Conservation (phyloP, 2,888 invertebrate species). For the Aporophyla nigra region DNA sequence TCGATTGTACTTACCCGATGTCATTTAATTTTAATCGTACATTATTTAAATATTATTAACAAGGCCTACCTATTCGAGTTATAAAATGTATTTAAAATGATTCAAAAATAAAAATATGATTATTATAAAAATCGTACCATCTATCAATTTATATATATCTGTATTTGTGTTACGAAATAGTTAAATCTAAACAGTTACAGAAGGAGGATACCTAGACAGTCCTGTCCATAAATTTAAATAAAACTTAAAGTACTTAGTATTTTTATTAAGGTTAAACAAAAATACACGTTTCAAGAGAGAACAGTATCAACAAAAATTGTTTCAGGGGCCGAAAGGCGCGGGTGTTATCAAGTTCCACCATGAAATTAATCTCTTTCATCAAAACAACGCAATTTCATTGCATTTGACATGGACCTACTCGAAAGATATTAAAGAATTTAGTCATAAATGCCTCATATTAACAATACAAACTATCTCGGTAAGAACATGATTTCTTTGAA, state of each 20-base stretch:
- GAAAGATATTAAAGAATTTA: conserved; percentile 49
- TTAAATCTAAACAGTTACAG: conserved; percentile 52
- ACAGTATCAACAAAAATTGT: conserved; percentile 61
- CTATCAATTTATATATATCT: conserved; percentile 69
- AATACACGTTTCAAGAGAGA: conserved; percentile 80
- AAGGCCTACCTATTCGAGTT: conserved; percentile 83
- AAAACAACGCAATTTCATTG: conserved; percentile 43
- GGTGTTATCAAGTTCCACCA: conserved; percentile 30
- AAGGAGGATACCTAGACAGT: conserved; percentile 69
- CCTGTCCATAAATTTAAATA: conserved; percentile 83
- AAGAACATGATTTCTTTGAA: conserved; percentile 69
- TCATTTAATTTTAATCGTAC: conserved; percentile 80
- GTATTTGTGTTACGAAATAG: conserved; percentile 48
- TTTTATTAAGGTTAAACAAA: conserved; percentile 86
- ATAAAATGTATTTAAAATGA: conserved; percentile 86
- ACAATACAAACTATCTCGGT: conserved; percentile 47
- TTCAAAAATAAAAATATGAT: conserved; percentile 82
- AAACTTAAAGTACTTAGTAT: conserved; percentile 86
- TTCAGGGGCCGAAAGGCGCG: conserved; percentile 48
- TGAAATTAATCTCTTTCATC: conserved; percentile 37
- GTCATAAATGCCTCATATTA: conserved; percentile 53
- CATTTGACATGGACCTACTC: conserved; percentile 43
- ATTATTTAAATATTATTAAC: conserved; percentile 81
- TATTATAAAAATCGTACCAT: conserved; percentile 76
- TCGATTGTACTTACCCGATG: conserved; percentile 83